These are phyloP conservation scores for Romanogobio albipinnatus DNA, from an alignment of 2,113 vertebrate species.

Conservation along the genomic window DNA sequence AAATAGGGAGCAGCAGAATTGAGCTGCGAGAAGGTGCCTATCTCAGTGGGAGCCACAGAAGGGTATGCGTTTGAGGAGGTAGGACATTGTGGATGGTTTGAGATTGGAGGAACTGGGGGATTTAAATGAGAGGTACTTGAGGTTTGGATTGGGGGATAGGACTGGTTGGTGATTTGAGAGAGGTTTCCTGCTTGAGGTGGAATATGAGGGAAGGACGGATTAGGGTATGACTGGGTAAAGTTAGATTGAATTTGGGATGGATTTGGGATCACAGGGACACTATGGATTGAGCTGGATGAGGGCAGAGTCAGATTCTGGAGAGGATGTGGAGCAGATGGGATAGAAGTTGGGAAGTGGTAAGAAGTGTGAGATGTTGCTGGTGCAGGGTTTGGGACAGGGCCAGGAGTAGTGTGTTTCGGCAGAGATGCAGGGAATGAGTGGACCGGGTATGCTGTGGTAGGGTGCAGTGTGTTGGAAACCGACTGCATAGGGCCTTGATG, in stretches of 20 bases:
- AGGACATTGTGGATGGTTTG: constrained; percentile 60
- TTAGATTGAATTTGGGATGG: constrained; percentile 35
- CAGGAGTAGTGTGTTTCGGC: constrained; percentile 39
- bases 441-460: constrained; percentile 21
- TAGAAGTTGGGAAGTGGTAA: constrained; percentile 42
- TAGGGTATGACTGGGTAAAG: constrained; percentile 50
- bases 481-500: constrained; percentile 19
- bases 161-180: constrained; percentile 47
- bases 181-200: constrained; percentile 53
- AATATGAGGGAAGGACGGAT: constrained; percentile 50
- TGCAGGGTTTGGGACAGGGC: constrained; percentile 23
- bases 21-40: constrained; percentile 67
- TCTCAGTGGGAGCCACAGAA: constrained; percentile 62
- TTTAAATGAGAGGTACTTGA: constrained; percentile 50
- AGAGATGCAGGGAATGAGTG: constrained; percentile 37
- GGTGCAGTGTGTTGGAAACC: constrained; percentile 32
- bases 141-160: constrained; percentile 44
- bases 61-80: constrained; percentile 62
- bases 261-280: constrained; percentile 31
- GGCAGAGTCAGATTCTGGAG: constrained; percentile 68
- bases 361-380: constrained; percentile 33
- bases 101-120: constrained; percentile 38
- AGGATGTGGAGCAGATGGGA: constrained; percentile 50
- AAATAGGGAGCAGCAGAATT: constrained; percentile 67
- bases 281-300: constrained; percentile 57